Base-by-base conservation (phyloP, 2,113 vertebrate genomes). In the Platichthys stellatus region DNA sequence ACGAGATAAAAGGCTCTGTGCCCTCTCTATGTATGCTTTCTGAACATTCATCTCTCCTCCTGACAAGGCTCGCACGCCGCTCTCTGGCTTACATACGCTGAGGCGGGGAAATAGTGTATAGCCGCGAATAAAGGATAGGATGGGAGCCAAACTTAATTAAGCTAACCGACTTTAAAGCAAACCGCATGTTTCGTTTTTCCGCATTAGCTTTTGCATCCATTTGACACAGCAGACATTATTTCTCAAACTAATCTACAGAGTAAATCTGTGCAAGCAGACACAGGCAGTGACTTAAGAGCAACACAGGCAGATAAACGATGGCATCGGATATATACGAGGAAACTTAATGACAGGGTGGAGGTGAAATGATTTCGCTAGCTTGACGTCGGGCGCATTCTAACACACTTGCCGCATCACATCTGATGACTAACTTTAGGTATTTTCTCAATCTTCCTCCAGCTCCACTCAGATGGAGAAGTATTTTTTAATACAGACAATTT, bases 1-100 rank as follows among this genome's bases (percentile, higher is more conserved):
- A 81, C 74, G 56, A 93, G 85, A 93, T 93, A 91, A 94, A 93
- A 93, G 88, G 63, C 75, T 74, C 64, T 3, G 72, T 85, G 83
- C 79, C 81, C 74, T 86, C 80, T 75, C 80, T 75, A 71, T 89
- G 57, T 82, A 75, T 85, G 80, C 88, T 89, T 90, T 89, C 82
- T 87, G 91, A 91, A 86, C 84, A 83, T 72, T 83, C 80, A 88
- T 87, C 85, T 86, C 60, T 62, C 72, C 78, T 70, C 47, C 54
- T 80, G 68, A 81, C 79, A 75, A 71, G 58, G 7, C 73, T 76
- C 15, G 2, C 49, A 64, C 23, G 53, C 75, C 71, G 31, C 57
- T 66, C 63, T 83, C 63, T 69, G 51, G 31, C 67, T 75, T 81
- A 62, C 17, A 40, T n/a, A 45, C 38, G 63, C 65, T 60, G 58